These are phyloP conservation scores for Hesperia comma DNA, from an alignment of 2,888 invertebrate species.

Conservation along the genomic window DNA sequence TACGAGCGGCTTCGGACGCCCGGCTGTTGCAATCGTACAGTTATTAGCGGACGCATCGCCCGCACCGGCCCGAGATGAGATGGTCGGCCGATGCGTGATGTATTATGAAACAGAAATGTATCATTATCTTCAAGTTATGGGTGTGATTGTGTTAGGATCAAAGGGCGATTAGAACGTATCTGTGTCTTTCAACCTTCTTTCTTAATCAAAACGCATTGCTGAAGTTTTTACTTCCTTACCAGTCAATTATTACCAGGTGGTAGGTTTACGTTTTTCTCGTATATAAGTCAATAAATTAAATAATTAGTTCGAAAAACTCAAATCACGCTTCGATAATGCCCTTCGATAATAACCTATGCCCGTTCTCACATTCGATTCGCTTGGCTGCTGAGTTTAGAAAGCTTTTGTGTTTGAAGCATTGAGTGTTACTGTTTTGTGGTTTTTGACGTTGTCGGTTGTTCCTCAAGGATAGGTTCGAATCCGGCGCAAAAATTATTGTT, in stretches of 20 bases:
- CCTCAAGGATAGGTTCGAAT: not conserved
- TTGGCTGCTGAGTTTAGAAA: conserved; percentile 64
- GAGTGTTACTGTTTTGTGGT: too few species aligned
- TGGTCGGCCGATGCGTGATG: conserved; percentile 6
- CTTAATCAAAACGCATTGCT: too few species aligned
- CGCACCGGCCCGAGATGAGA: conserved; percentile 56
- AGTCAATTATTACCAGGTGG: too few species aligned
- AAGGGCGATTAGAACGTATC: too few species aligned
- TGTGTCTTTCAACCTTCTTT: too few species aligned
- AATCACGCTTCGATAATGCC: too few species aligned
- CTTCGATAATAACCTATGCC: conserved; percentile 69
- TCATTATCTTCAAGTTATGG: not conserved
- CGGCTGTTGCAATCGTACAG: conserved; percentile 67
- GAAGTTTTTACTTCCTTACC: too few species aligned
- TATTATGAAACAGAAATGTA: conserved; percentile 27
- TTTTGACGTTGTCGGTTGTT: not conserved
- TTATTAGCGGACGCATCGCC: conserved; percentile 72
- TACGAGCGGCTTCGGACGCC: conserved; percentile 68
- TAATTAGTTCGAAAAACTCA: too few species aligned
- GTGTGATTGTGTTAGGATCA: too few species aligned
- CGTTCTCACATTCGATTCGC: conserved; percentile 67
- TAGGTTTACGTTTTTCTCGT: too few species aligned
- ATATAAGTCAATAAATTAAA: too few species aligned
- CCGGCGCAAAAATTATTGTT: too few species aligned
- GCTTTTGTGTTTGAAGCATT: conserved; percentile 53